Evolutionary conservation across 2,888 invertebrate species (phyloP).

Genomic region (Camptogramma bilineatum): DNA sequence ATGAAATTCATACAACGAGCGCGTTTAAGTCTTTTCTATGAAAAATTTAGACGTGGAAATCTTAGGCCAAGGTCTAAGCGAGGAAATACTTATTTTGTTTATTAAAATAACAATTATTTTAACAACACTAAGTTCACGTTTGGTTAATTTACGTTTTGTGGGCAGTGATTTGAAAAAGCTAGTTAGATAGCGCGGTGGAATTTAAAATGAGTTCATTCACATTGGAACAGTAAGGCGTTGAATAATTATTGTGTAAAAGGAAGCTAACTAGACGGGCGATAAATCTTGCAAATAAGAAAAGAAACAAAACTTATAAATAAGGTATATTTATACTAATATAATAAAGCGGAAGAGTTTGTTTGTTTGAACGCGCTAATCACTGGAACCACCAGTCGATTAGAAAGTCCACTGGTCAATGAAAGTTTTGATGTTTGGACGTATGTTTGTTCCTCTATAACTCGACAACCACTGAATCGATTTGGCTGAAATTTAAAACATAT

Average conservation of each 20-base stretch:
- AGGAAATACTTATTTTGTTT: neutral
- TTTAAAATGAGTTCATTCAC: constrained; percentile 27
- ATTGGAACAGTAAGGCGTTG: neutral
- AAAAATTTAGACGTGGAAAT: neutral
- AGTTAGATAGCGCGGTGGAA: constrained; percentile 7
- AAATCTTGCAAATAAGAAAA: neutral
- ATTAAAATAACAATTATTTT: neutral
- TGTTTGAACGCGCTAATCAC: no score
- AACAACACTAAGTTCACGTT: neutral
- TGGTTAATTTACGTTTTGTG: neutral
- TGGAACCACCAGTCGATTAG: no score
- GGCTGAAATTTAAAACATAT: no score
- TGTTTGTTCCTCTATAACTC: no score
- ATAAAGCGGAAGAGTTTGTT: no score
- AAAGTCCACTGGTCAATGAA: no score
- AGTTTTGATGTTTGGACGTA: no score
- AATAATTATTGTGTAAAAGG: neutral
- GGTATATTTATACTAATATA: no score
- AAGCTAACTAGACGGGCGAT: neutral
- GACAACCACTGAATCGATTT: no score
- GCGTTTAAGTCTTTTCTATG: constrained; percentile 19
- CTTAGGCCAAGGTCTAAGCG: no score
- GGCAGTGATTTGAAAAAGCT: constrained; percentile 9
- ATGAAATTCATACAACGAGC: neutral
- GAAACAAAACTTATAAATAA: neutral